A percentile compares a stretch with the other conserved stretches of the same genome.
Conservation (phyloP, 2,888 invertebrate genomes). For the Lacanobia wlatinum region DNA sequence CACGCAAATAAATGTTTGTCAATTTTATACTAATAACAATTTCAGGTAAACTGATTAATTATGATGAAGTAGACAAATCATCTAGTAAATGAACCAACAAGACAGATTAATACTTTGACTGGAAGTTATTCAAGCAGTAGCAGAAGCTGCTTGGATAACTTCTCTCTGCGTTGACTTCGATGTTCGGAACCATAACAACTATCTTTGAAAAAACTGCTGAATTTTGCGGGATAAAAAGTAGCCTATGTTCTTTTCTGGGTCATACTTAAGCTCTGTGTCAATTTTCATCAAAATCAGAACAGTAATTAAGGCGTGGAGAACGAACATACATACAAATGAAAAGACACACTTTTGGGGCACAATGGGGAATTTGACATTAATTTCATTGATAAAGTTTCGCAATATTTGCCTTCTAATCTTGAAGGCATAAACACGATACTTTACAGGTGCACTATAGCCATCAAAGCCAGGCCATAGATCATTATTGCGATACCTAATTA, state of each 20-base stretch:
- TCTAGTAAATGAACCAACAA: not conserved
- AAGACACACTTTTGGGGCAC: too few relatives aligned
- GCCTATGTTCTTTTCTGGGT: not conserved
- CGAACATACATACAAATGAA: not conserved
- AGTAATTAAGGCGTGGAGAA: not conserved
- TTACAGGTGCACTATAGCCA: constrained; percentile 45
- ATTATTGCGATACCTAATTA: constrained; percentile 45
- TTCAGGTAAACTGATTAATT: not conserved
- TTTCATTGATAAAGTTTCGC: constrained; percentile 47
- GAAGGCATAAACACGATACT: constrained; percentile 33
- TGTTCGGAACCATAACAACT: not conserved
- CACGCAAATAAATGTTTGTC: not conserved
- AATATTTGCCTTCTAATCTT: constrained; percentile 40
- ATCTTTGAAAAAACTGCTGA: not conserved
- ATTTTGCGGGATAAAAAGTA: not conserved
- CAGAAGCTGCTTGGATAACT: too few relatives aligned
- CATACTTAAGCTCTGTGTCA: not conserved
- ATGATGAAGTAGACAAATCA: not conserved
- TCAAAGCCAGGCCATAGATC: constrained; percentile 38
- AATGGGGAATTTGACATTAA: constrained; percentile 38
- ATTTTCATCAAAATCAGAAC: not conserved
- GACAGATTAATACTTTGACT: constrained; percentile 4
- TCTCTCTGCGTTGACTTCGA: not conserved
- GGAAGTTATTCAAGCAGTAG: not conserved
- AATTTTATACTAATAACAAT: constrained; percentile 3